phyloP scores from a whole-genome alignment of 2,888 invertebrate genomes.

The Palloptera scutellata region DNA sequence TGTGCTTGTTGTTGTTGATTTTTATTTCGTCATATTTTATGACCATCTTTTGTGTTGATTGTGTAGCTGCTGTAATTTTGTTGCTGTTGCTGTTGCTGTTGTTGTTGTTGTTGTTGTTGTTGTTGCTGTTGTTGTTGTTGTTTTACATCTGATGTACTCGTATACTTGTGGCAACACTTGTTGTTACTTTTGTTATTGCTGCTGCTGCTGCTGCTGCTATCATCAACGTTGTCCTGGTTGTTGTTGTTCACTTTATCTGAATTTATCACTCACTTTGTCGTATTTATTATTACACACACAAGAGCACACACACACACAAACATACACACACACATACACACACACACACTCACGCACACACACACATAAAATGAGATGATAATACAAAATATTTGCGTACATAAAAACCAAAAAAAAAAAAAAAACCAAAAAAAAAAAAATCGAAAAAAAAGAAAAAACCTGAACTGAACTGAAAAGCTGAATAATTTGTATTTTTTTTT shows the following conservation, averaged over 20 bases:
- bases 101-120: slow-evolving; percentile 8
- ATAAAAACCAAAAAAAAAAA: no score
- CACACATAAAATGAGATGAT: background rate
- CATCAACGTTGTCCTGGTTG: background rate
- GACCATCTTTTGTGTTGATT: background rate
- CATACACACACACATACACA: background rate
- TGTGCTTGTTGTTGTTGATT: background rate
- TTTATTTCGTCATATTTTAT: no score
- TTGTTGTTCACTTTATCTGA: background rate
- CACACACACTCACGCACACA: background rate
- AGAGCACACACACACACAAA: slow-evolving; percentile 11
- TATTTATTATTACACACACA: no score
- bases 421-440: no score
- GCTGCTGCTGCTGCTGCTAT: background rate
- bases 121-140: background rate
- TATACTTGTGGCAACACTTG: slow-evolving; percentile 6
- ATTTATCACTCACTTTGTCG: background rate
- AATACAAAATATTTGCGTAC: no score
- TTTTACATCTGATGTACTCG: slow-evolving; percentile 7
- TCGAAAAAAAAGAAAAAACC: no score
- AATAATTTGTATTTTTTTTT: no score
- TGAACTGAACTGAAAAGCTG: no score
- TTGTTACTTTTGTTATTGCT: slow-evolving; percentile 2
- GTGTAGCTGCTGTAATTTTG: background rate
- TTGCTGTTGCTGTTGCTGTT: slow-evolving; percentile 10